phyloP scores from a whole-genome alignment of 2,888 invertebrate species.

The Rhopalosiphum nymphaeae region DNA sequence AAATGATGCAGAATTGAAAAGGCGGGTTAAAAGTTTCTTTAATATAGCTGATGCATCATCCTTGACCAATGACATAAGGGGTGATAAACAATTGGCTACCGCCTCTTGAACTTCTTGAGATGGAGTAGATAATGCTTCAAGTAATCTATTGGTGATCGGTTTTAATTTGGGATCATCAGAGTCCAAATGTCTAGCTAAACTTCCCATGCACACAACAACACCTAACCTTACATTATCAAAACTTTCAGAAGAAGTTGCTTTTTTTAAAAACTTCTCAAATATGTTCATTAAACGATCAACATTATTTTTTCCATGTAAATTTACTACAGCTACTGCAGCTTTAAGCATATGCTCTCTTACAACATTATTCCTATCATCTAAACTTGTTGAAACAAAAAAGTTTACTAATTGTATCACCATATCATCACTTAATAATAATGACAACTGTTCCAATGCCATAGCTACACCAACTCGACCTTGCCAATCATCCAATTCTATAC shows the following conservation, averaged over 20 bases:
- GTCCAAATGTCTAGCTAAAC: constrained; percentile 94
- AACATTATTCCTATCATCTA: constrained; percentile 85
- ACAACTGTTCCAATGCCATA: constrained; percentile 83
- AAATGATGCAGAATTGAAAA: constrained; percentile 92
- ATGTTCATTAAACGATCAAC: constrained; percentile 80
- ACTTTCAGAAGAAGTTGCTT: constrained; percentile 85
- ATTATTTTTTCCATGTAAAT: constrained; percentile 89
- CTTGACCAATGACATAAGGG: constrained; percentile 91
- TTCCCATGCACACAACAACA: constrained; percentile 97
- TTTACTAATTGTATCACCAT: constrained; percentile 80
- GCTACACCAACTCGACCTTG: constrained; percentile 90
- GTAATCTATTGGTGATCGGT: constrained; percentile 92
- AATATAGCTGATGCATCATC: constrained; percentile 91
- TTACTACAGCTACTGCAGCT: constrained; percentile 92
- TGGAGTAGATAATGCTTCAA: constrained; percentile 94
- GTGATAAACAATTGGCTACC: constrained; percentile 95
- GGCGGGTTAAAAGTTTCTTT: constrained; percentile 85
- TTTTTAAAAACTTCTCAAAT: constrained; percentile 93
- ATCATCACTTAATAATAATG: constrained; percentile 79
- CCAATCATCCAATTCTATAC: constrained; percentile 82
- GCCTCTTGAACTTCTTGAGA: constrained; percentile 99
- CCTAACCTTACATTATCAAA: constrained; percentile 95
- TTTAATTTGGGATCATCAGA: constrained; percentile 89
- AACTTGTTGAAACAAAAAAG: constrained; percentile 83
- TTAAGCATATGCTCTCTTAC: constrained; percentile 89